These are phyloP conservation scores for Desmodus rotundus DNA, from an alignment of 2,113 vertebrate genomes.

Conservation along the genomic window DNA sequence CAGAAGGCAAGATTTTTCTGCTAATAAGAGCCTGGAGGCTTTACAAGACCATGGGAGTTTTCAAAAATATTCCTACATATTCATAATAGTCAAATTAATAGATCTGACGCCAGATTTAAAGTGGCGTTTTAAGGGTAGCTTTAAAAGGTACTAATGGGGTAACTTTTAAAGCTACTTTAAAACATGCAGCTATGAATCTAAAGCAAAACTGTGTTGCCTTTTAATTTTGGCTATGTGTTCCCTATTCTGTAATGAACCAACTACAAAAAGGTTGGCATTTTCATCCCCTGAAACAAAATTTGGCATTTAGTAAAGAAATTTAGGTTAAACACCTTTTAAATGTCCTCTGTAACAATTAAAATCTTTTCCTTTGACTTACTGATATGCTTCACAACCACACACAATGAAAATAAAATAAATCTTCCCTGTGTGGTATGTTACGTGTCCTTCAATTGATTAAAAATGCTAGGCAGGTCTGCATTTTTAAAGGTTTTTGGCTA, in stretches of 20 bases:
- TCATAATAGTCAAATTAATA: slow-evolving; percentile 66
- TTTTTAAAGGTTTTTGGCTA: not conserved
- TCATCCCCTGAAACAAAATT: slow-evolving; percentile 20
- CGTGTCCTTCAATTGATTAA: not conserved
- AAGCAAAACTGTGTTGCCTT: slow-evolving; percentile 28
- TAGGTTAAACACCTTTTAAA: slow-evolving; percentile 51
- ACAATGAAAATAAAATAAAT: slow-evolving; percentile 40
- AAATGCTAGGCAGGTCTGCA: not conserved
- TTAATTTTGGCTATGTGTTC: slow-evolving; percentile 37
- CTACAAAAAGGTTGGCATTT: slow-evolving; percentile 14
- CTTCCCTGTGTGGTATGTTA: not conserved
- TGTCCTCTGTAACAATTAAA: slow-evolving; percentile 47
- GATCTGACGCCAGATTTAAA: slow-evolving; percentile 67
- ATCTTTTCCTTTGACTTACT: slow-evolving; percentile 23
- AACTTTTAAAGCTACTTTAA: slow-evolving; percentile 71
- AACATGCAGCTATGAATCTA: slow-evolving; percentile 60
- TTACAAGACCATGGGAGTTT: slow-evolving; percentile 70
- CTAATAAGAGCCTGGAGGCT: slow-evolving; percentile 72
- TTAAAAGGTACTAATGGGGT: slow-evolving; percentile 60
- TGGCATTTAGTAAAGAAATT: slow-evolving; percentile 45
- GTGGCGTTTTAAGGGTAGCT: slow-evolving; percentile 68
- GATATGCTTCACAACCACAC: slow-evolving; percentile 7
- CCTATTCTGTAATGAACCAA: slow-evolving; percentile 29
- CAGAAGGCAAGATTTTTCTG: slow-evolving; percentile 72
- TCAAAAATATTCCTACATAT: slow-evolving; percentile 75